phyloP scores from a whole-genome alignment of 2,113 vertebrate species.

The Atlantisia rogersi region DNA sequence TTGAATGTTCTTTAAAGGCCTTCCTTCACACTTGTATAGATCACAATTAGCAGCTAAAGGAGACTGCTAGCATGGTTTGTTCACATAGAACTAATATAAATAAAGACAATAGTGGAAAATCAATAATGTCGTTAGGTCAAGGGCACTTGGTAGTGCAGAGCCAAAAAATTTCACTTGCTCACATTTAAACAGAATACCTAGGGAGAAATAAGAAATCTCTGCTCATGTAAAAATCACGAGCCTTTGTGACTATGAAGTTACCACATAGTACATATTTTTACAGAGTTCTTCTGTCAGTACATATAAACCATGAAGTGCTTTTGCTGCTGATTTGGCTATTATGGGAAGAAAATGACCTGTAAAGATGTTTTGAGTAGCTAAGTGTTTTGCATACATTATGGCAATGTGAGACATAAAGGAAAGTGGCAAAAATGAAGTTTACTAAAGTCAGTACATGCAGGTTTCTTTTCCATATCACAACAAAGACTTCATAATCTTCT shows the following conservation, averaged over 20 bases:
- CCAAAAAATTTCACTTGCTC: background rate
- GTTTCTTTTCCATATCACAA: slow-evolving; percentile 57
- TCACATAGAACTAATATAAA: slow-evolving; percentile 19
- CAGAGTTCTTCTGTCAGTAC: slow-evolving; percentile 46
- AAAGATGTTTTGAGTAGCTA: slow-evolving; percentile 69
- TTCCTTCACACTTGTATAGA: slow-evolving; percentile 11
- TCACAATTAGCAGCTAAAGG: slow-evolving; percentile 48
- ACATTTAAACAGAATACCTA: slow-evolving; percentile 22
- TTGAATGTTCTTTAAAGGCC: slow-evolving; percentile 18
- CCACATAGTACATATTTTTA: slow-evolving; percentile 47
- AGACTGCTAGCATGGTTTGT: background rate
- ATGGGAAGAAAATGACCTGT: slow-evolving; percentile 73
- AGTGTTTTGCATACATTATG: slow-evolving; percentile 72
- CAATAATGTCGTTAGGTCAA: slow-evolving; percentile 58
- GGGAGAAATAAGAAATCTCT: background rate
- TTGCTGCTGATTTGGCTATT: slow-evolving; percentile 68
- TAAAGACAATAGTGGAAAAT: slow-evolving; percentile 61
- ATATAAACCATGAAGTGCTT: slow-evolving; percentile 66
- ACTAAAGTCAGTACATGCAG: slow-evolving; percentile 56
- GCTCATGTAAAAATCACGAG: slow-evolving; percentile 47
- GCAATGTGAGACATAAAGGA: slow-evolving; percentile 55
- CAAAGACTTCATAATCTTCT: slow-evolving; percentile 57
- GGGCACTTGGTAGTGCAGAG: slow-evolving; percentile 21
- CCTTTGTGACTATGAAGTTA: slow-evolving; percentile 41
- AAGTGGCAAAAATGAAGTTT: slow-evolving; percentile 69